Percentiles rank a stretch among this genome's conserved stretches.
phyloP scores from a whole-genome alignment of 1,140 invertebrate genomes.

The Scaptomyza montana region DNA sequence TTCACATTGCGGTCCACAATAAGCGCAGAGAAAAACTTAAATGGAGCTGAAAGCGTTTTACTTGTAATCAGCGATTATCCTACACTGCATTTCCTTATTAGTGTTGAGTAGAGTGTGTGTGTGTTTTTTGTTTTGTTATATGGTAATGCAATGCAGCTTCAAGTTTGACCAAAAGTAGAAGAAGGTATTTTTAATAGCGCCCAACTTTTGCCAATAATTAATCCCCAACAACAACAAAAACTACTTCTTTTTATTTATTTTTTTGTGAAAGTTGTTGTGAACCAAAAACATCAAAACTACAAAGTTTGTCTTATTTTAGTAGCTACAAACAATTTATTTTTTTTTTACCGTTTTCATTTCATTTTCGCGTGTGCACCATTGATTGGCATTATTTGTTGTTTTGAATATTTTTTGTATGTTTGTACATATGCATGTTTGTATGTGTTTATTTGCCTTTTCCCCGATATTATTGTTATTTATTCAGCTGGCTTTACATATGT shows the following conservation, averaged over 20 bases:
- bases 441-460: constrained; percentile 2
- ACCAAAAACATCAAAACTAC: constrained; percentile 50
- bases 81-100: constrained; percentile 54
- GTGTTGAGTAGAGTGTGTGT: background rate
- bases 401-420: constrained; percentile 10
- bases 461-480: constrained; percentile 38
- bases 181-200: constrained; percentile 49
- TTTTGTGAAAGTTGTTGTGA: constrained; percentile 76
- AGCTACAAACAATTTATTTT: background rate
- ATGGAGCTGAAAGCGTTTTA: constrained; percentile 50
- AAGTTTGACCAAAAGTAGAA: constrained; percentile 53
- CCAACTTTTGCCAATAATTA: constrained; percentile 66
- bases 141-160: constrained; percentile 4
- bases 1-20: constrained; percentile 61
- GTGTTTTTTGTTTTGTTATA: too few relatives aligned
- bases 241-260: constrained; percentile 43
- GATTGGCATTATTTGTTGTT: constrained; percentile 53
- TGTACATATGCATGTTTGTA: background rate
- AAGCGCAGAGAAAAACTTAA: constrained; percentile 31
- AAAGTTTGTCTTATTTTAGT: constrained; percentile 62
- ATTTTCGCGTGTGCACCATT: constrained; percentile 68
- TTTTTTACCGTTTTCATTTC: constrained; percentile 62
- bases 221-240: constrained; percentile 37
- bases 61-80: constrained; percentile 21
- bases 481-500: constrained; percentile 65